A percentile compares a stretch with the other conserved stretches of the same genome.
Evolutionary conservation across 2,113 vertebrate genomes (phyloP).

Genomic region (Copsychus sechellarum): DNA sequence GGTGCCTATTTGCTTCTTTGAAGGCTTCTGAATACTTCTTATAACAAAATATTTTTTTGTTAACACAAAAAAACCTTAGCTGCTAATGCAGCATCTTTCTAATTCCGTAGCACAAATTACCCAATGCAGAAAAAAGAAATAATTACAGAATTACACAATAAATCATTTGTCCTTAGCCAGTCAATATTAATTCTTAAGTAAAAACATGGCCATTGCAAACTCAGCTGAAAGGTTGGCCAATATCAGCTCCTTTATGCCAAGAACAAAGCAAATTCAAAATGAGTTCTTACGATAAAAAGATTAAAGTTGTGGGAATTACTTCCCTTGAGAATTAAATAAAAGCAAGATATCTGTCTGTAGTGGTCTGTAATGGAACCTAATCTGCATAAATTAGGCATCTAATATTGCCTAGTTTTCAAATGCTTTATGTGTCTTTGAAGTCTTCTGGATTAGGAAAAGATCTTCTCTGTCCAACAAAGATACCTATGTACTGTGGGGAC

Average conservation of each 20-base stretch:
- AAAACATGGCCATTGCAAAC: background rate
- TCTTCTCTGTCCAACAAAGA: background rate
- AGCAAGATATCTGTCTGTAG: background rate
- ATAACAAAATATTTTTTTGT: background rate
- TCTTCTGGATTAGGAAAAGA: background rate
- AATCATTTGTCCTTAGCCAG: background rate
- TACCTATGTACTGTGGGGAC: background rate
- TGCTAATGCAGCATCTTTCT: background rate
- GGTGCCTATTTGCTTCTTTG: background rate
- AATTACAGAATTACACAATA: background rate
- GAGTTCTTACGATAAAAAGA: background rate
- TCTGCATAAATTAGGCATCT: background rate
- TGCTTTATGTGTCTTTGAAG: background rate
- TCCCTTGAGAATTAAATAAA: background rate
- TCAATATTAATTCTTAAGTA: background rate
- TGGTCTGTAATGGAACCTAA: background rate
- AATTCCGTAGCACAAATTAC: background rate
- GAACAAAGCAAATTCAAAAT: background rate
- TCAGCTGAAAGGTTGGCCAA: background rate
- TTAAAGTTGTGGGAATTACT: background rate
- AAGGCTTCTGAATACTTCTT: background rate
- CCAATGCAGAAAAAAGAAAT: background rate
- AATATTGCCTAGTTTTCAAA: background rate
- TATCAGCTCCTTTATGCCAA: background rate
- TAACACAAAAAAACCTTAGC: background rate